Conservation (phyloP, 2,888 invertebrate species). For the Tryphoninae sp. region DNA sequence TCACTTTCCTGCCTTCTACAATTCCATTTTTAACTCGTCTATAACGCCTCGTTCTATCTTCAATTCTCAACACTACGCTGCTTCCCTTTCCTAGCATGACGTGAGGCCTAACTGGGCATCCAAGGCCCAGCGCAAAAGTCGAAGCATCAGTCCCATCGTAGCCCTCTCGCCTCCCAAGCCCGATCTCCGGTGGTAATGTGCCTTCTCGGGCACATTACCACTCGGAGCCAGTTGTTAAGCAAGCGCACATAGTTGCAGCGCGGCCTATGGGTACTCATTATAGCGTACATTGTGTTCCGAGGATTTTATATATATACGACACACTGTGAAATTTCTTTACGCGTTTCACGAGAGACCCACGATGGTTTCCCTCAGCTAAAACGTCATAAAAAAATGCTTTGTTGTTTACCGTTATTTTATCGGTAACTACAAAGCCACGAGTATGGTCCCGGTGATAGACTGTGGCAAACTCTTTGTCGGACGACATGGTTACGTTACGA, state of each 20-base stretch:
- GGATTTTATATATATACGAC: slow-evolving; percentile 34
- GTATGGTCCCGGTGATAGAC: background rate
- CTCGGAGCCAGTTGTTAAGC: slow-evolving; percentile 30
- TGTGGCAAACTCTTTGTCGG: slow-evolving; percentile 7
- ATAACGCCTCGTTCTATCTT: slow-evolving; percentile 12
- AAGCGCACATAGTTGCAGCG: slow-evolving; percentile 38
- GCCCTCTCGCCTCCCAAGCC: slow-evolving; percentile 4
- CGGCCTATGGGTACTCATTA: slow-evolving; percentile 56
- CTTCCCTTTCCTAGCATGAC: slow-evolving; percentile 52
- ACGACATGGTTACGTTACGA: background rate
- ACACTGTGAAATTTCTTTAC: slow-evolving; percentile 45
- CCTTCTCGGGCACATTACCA: background rate
- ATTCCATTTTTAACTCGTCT: slow-evolving; percentile 12
- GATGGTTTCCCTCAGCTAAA: background rate
- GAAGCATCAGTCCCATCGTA: slow-evolving; percentile 53
- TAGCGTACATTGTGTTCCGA: slow-evolving; percentile 58
- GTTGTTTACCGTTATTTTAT: slow-evolving; percentile 5
- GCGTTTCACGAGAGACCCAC: slow-evolving; percentile 18
- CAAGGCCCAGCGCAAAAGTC: slow-evolving; percentile 14
- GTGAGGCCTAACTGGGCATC: slow-evolving; percentile 52
- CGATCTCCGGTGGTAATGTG: too few relatives aligned
- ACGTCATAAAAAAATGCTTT: slow-evolving; percentile 16
- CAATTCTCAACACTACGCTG: slow-evolving; percentile 14
- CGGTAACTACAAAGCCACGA: background rate
- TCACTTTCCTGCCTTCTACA: slow-evolving; percentile 11